Base-by-base conservation (phyloP, 2,888 invertebrate species). In the Phoenoteleia sp. region DNA sequence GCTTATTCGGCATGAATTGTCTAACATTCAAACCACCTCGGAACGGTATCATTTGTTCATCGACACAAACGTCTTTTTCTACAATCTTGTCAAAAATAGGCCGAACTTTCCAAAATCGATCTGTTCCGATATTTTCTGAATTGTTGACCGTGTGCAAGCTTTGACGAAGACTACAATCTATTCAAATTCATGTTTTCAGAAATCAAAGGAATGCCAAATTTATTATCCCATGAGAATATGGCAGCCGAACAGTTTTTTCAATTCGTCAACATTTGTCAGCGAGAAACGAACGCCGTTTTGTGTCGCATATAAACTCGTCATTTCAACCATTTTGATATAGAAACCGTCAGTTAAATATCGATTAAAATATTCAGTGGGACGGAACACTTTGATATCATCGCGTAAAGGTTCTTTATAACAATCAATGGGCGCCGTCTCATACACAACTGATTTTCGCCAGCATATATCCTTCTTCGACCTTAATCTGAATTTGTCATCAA, bases 41-140 rank as follows among this genome's bases (percentile, higher is more conserved):
- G 17, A n/a, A 39, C 6, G 54, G 67, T n/a, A 67, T 67, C 54
- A 67, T 67, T 49, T 67, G 67, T 19, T 67, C 71, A 15, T 71
- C 71, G 6, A 56, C 71, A 36, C 56, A 71, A 6, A 71, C 19
- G n/a, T 56, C 21, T 39, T n/a, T 71, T 71, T 56, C 67, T 54
- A 69, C 39, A 9, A 54, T 25, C 6, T 17, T 0, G 3, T 69
- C 19, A 33, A 13, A 69, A 15, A n/a, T n/a, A 25, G 39, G 52
- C n/a, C 67, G 36, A 4, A 69, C 67, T 69, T 69, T 69, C 71
- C 56, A 71, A 15, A 71, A 56, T 0, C 71, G 71, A 56, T 71
- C 71, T 45, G 33, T 36, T 1, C 15, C 3, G 29, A 17, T 13
- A 45, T 71, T 27, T 56, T 56, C 42, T 45, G n/a, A n/a, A n/a